These are phyloP conservation scores for Pseudonaja textilis DNA, from an alignment of 2,113 vertebrate genomes.

Conservation along the genomic window DNA sequence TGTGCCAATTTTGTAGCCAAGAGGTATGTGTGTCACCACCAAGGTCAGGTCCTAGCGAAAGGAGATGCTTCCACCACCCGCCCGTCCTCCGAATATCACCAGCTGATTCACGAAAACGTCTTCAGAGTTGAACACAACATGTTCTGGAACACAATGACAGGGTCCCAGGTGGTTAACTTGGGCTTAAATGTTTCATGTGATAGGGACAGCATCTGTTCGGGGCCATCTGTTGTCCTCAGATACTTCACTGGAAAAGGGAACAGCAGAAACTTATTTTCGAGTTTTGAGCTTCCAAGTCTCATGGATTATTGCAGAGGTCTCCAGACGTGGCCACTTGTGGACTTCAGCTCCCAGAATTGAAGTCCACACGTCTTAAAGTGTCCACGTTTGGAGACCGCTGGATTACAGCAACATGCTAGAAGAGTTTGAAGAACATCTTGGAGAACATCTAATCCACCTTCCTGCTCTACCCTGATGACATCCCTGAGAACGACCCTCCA, in stretches of 20 bases:
- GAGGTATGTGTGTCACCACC: neutral
- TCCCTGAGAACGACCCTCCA: neutral
- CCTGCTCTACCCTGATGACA: neutral
- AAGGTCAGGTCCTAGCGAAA: neutral
- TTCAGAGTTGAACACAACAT: neutral
- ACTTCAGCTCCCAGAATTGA: neutral
- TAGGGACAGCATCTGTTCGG: neutral
- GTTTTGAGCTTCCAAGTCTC: neutral
- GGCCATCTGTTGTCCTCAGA: neutral
- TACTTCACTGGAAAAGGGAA: neutral
- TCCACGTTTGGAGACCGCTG: neutral
- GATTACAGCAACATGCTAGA: neutral
- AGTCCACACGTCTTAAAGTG: neutral
- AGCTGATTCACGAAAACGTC: neutral
- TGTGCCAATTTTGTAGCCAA: neutral
- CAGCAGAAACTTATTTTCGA: neutral
- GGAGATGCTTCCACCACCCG: no score
- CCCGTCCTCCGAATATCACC: neutral
- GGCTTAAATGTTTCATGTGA: neutral
- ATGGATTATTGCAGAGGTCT: neutral
- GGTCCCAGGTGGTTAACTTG: neutral
- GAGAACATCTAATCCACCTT: neutral
- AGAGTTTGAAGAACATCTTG: neutral
- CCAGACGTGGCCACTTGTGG: neutral
- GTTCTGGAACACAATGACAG: neutral